Conservation (phyloP, 2,113 vertebrate species). For the Sakesphorus luctuosus region DNA sequence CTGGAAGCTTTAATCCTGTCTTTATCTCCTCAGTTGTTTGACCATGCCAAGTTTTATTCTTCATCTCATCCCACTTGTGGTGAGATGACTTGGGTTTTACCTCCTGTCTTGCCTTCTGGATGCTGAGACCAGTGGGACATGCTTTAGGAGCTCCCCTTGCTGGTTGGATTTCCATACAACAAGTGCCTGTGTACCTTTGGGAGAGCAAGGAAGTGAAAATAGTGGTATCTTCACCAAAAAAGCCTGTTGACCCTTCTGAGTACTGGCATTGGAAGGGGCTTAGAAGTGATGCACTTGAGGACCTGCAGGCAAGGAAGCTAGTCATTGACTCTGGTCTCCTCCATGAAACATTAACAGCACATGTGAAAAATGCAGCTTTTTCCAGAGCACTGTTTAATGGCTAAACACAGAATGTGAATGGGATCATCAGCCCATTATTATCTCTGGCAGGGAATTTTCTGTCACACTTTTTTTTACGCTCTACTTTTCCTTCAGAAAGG, state of each 20-base stretch:
- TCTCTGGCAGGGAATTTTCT: not conserved
- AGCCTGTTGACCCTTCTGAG: not conserved
- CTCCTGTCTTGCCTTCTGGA: not conserved
- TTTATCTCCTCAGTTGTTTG: not conserved
- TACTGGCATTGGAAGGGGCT: not conserved
- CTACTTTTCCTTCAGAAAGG: not conserved
- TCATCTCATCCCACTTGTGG: not conserved
- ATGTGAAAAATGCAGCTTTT: not conserved
- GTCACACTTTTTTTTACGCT: not conserved
- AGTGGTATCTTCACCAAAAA: not conserved
- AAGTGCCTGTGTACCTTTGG: not conserved
- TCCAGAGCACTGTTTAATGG: not conserved
- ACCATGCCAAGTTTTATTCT: not conserved
- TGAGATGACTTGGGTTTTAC: not conserved
- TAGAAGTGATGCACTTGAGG: not conserved
- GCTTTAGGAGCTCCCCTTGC: not conserved
- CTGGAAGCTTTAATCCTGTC: not conserved
- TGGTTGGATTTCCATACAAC: rapidly evolving
- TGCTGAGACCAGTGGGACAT: not conserved
- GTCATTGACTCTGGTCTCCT: not conserved
- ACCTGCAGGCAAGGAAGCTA: not conserved
- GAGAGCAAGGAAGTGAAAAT: not conserved
- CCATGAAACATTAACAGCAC: not conserved
- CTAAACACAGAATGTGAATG: not conserved
- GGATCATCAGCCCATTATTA: not conserved